These are phyloP conservation scores for Clistopyga incitator DNA, from an alignment of 2,888 invertebrate species.

Conservation along the genomic window DNA sequence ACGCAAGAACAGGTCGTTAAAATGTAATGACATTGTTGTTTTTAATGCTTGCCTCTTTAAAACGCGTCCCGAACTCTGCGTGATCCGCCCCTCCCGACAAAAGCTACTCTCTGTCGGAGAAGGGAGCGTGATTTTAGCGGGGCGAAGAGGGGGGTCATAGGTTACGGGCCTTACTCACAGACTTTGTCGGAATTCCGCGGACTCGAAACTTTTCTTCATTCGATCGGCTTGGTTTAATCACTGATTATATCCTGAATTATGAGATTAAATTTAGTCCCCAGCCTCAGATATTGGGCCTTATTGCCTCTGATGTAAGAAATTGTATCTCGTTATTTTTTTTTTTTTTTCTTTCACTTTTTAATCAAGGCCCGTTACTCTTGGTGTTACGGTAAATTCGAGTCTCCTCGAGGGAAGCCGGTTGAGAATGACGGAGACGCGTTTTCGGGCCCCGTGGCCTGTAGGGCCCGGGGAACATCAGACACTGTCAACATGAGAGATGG, in stretches of 20 bases:
- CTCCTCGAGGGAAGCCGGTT: slow-evolving; percentile 75
- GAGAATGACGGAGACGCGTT: slow-evolving; percentile 61
- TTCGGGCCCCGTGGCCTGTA: slow-evolving; percentile 68
- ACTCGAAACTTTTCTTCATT: background rate
- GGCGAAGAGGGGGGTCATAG: background rate
- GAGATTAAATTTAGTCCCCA: background rate
- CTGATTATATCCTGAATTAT: background rate
- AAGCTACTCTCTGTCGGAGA: slow-evolving; percentile 73
- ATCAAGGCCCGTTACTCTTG: slow-evolving; percentile 82
- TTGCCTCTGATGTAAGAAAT: background rate
- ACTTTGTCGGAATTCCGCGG: slow-evolving; percentile 3
- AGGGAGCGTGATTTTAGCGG: slow-evolving; percentile 22
- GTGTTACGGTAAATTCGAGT: slow-evolving; percentile 85
- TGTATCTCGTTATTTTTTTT: slow-evolving; percentile 8
- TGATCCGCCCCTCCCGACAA: slow-evolving; percentile 61
- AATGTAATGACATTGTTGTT: slow-evolving; percentile 82
- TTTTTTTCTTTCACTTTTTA: slow-evolving; percentile 8
- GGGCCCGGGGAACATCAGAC: slow-evolving; percentile 14
- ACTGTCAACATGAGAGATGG: slow-evolving; percentile 56
- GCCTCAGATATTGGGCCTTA: slow-evolving; percentile 17
- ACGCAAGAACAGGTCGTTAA: slow-evolving; percentile 80
- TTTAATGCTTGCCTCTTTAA: slow-evolving; percentile 81
- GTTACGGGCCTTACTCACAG: slow-evolving; percentile 11
- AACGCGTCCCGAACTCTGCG: slow-evolving; percentile 83
- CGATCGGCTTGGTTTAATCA: background rate